These are phyloP conservation scores for Cryptosula pallasiana DNA, from an alignment of 2,888 invertebrate species.

Conservation along the genomic window DNA sequence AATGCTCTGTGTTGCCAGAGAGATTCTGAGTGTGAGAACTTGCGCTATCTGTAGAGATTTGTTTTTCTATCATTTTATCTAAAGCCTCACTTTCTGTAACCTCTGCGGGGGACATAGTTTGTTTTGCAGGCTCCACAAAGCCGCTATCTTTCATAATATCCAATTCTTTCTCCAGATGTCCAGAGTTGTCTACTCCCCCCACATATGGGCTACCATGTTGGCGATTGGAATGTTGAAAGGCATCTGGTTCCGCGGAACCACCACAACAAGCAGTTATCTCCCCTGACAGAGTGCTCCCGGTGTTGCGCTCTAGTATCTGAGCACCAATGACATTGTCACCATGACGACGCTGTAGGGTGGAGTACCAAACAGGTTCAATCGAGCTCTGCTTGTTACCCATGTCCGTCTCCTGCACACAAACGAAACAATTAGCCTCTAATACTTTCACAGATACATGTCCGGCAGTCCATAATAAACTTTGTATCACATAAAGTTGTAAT, in stretches of 20 bases:
- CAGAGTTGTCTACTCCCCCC: not conserved
- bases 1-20: too few relatives aligned
- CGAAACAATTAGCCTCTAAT: too few relatives aligned
- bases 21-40: not conserved
- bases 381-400: too few relatives aligned
- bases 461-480: too few relatives aligned
- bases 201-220: too few relatives aligned
- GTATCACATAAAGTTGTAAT: too few relatives aligned
- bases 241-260: not conserved
- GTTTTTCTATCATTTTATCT: not conserved
- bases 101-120: not conserved
- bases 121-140: not conserved
- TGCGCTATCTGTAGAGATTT: not conserved
- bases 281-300: not conserved
- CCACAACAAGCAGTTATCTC: not conserved
- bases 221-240: not conserved
- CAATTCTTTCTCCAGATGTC: not conserved
- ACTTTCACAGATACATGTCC: too few relatives aligned
- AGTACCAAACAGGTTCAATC: not conserved
- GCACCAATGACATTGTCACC: not conserved
- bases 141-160: not conserved
- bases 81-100: not conserved
- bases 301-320: not conserved
- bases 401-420: too few relatives aligned
- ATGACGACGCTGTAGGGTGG: not conserved